These are phyloP conservation scores for Nemopilema nomurai DNA, from an alignment of 30 jellyfish, hydroid and myxozoan species.

Conservation along the genomic window DNA sequence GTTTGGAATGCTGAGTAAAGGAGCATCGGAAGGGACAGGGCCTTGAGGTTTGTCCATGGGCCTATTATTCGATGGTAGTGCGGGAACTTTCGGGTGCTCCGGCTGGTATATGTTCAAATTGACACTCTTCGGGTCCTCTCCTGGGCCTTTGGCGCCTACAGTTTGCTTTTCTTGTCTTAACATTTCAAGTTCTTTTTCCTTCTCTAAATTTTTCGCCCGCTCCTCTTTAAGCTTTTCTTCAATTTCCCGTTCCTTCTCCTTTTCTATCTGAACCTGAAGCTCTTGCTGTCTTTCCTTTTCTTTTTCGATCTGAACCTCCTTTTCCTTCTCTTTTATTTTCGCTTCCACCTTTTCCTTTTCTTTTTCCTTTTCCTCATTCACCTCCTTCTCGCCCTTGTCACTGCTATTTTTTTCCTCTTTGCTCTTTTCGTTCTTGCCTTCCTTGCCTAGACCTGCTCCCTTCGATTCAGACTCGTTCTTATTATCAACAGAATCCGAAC, in stretches of 20 bases:
- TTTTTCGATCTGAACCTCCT: constrained; percentile 12
- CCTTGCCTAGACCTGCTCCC: neutral
- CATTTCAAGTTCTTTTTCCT: constrained; percentile 5
- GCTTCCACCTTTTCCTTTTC: constrained; percentile 16
- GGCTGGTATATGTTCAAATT: constrained; percentile 55
- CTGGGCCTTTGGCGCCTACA: neutral
- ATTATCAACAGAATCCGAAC: constrained; percentile 10
- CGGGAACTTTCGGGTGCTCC: neutral
- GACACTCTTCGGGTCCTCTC: constrained; percentile 8
- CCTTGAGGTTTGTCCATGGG: neutral
- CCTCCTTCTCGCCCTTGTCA: neutral
- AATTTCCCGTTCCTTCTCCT: neutral
- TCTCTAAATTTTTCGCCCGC: constrained; percentile 3
- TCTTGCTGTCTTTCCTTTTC: constrained; percentile 29
- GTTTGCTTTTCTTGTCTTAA: neutral
- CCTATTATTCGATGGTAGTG: neutral
- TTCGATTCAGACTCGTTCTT: neutral
- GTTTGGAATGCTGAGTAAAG: constrained; percentile 25
- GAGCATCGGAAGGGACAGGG: neutral
- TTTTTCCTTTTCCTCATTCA: neutral
- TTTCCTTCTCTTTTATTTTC: constrained; percentile 15
- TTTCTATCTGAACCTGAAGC: constrained; percentile 1
- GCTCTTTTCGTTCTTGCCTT: neutral
- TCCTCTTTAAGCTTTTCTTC: constrained; percentile 3
- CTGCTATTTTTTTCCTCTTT: constrained; percentile 5